Percentiles rank a stretch among this genome's conserved stretches.
phyloP scores from a whole-genome alignment of 2,113 vertebrate species.

The Pavo muticus region DNA sequence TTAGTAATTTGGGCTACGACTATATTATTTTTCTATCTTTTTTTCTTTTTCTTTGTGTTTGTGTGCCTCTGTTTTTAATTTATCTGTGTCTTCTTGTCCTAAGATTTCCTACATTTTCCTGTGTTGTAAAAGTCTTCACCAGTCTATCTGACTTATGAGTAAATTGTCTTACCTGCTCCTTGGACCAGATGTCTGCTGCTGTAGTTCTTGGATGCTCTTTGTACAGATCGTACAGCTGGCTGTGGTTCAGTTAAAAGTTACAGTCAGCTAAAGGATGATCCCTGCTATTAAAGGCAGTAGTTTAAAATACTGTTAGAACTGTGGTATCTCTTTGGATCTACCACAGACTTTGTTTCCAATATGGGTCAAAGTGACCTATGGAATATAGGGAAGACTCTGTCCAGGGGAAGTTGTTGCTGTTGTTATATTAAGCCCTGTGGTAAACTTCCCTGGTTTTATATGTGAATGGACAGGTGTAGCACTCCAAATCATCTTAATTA shows the following conservation, averaged over 20 bases:
- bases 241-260: not conserved
- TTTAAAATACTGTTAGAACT: not conserved
- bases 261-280: not conserved
- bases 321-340: not conserved
- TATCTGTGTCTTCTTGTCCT: not conserved
- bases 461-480: not conserved
- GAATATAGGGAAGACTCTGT: not conserved
- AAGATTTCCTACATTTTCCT: not conserved
- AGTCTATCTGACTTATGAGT: slow-evolving; percentile 13
- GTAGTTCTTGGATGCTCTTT: not conserved
- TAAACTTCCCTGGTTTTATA: not conserved
- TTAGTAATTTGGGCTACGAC: not conserved
- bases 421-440: not conserved
- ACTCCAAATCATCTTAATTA: not conserved
- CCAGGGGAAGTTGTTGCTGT: not conserved
- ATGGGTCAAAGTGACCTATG: not conserved
- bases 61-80: not conserved
- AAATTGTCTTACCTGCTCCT: slow-evolving; percentile 25
- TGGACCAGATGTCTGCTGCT: not conserved
- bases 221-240: not conserved
- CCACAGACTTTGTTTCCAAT: not conserved
- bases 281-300: not conserved
- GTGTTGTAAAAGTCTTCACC: not conserved
- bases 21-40: not conserved
- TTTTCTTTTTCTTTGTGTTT: not conserved